Base-by-base conservation (phyloP, 2,797 vertebrate species). In the Sebastes diploproa region DNA sequence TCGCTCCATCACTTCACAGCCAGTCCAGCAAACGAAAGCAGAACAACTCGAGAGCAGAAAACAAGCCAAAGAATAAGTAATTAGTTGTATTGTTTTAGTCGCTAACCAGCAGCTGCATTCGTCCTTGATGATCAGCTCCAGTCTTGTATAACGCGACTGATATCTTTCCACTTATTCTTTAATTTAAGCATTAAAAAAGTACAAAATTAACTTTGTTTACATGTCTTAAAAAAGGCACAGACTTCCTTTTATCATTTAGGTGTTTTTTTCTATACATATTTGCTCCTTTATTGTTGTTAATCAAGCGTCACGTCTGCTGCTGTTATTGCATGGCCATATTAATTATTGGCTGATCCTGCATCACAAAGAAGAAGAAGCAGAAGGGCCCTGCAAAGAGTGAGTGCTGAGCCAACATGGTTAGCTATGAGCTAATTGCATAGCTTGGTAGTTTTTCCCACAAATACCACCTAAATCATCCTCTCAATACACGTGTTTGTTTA, bases 321-420 rank as follows among this genome's bases (percentile, higher is more conserved):
- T 85, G 42, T 86, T 89, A 86, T 90, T 90, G 72, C 86, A 73
- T 89, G 86, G 86, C 88, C 90, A 86, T 92, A 94, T 95, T 94
- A 95, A 95, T 95, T 93, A 94, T 93, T 94, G 91, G 83, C 82
- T 84, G 91, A 94, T 93, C 90, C 88, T 64, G 89, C 92, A 93
- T 95, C 93, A 95, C 95, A 95, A 95, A 95, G 93, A 82, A 90
- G 86, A 85, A 85, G 89, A 94, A 85, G 89, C 95, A 95, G 93
- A 82, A 85, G 89, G 93, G 84, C 91, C 92, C 89, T 83, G 77
- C 81, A 88, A 82, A 38, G 36, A 38, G 36, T 38, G 66, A 88
- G 61, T 91, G 86, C 68, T 89, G 92, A 94, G 93, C 93, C 86
- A 66, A 79, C 36, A 80, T 75, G 88, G 79, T 89, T 90, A 89